Base-by-base conservation (phyloP, 2,888 invertebrate species). In the Andrena bucephala region DNA sequence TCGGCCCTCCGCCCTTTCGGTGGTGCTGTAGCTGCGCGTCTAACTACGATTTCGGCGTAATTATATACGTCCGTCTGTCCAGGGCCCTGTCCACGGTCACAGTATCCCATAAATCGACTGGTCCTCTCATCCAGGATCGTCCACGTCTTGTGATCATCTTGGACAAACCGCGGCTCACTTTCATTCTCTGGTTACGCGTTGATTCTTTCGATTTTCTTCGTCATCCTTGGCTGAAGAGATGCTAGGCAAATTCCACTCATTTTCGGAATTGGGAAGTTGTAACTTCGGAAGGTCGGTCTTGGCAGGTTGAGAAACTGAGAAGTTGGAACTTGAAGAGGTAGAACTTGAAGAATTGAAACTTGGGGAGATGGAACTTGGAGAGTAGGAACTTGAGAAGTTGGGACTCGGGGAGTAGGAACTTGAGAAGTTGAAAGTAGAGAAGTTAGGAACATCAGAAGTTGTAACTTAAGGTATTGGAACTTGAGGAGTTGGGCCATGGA, bases 31-130 rank as follows among this genome's bases (percentile, higher is more conserved):
- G 85, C 84, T 85, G 86, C 81, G 75, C 77, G 71, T 77, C 85
- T 87, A 89, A 90, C 92, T 92, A 92, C 91, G 93, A 92, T 93
- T 93, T 92, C 90, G 92, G 90, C 93, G 89, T 93, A 93, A 93
- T 93, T 93, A 93, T 90, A 92, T 92, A 93, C 90, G 87, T 89
- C 90, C 84, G 85, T 87, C 87, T 87, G 85, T 87, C 89, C 89
- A 57, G 84, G 84, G 79, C 77, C 83, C 87, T 87, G 89, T 88
- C 89, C 89, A 86, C 87, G 88, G 85, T 92, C 91, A 87, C 91
- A 89, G 87, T 90, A 86, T 79, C 86, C 68, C 77, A 77, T 85
- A 85, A 87, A 83, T 85, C 79, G 87, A 52, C 48, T 29, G 69
- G 29, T 86, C 78, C 83, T 78, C 86, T 79, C 73, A 13, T 70